Conservation (phyloP, 2,797 vertebrate genomes). For the Parauchenoglanis ngamensis region DNA sequence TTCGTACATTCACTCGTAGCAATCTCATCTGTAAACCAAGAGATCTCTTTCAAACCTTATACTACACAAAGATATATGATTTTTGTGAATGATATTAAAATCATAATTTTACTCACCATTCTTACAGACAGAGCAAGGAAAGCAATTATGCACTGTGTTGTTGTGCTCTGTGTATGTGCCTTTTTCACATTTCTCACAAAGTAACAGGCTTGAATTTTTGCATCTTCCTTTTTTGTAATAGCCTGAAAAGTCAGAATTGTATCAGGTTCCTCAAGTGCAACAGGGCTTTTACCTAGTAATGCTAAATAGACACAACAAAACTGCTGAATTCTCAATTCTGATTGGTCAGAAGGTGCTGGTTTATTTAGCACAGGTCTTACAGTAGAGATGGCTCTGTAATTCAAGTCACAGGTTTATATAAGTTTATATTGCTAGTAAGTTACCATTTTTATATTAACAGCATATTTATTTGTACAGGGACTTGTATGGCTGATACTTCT, state of each 20-base stretch:
- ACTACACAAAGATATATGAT: neutral
- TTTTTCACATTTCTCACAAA: constrained; percentile 21
- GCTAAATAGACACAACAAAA: neutral
- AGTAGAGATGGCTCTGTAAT: neutral
- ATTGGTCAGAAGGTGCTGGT: neutral
- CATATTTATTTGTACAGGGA: neutral
- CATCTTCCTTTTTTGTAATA: neutral
- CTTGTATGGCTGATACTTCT: neutral
- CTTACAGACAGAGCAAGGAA: fast-evolving
- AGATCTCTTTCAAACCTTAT: neutral
- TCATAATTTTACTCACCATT: constrained; percentile 37
- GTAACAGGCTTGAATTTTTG: fast-evolving
- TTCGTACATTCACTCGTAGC: constrained; percentile 17
- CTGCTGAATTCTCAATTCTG: neutral
- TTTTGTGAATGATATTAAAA: neutral
- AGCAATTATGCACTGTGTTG: fast-evolving
- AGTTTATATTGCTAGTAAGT: neutral
- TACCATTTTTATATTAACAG: neutral
- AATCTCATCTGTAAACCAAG: constrained; percentile 44
- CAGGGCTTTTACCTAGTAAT: neutral
- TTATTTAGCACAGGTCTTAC: neutral
- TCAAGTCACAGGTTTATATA: neutral
- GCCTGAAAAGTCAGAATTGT: constrained; percentile 57
- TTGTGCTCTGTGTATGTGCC: fast-evolving
- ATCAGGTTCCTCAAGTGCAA: neutral